Evolutionary conservation across 2,888 invertebrate species (phyloP).

Genomic region (Sympetrum striolatum): DNA sequence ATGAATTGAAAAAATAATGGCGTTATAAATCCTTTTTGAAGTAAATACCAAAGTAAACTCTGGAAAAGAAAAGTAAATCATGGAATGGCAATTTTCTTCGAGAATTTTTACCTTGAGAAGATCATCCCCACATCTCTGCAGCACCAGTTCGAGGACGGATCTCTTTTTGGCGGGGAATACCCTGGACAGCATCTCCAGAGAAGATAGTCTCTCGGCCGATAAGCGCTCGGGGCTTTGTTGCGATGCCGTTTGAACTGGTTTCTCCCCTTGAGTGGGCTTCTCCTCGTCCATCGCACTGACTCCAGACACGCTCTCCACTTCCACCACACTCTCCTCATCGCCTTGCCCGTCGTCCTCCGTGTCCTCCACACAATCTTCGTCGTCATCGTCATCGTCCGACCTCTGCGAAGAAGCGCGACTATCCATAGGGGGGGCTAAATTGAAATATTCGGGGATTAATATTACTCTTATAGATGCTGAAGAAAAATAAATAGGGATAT

Average conservation of each 20-base stretch:
- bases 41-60: too few relatives aligned
- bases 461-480: too few relatives aligned
- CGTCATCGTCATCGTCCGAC: slow-evolving; percentile 10
- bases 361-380: neutral
- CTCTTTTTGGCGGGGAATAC: slow-evolving; percentile 90
- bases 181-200: slow-evolving; percentile 80
- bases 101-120: slow-evolving; percentile 74
- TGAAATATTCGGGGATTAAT: neutral
- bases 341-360: neutral
- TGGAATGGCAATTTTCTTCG: neutral
- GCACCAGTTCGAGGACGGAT: slow-evolving; percentile 86
- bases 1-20: too few relatives aligned
- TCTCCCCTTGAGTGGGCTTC: neutral
- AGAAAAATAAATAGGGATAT: too few relatives aligned
- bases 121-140: slow-evolving; percentile 91
- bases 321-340: neutral
- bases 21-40: too few relatives aligned
- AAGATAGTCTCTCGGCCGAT: slow-evolving; percentile 59
- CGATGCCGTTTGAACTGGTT: slow-evolving; percentile 50
- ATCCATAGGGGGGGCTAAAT: neutral
- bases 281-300: neutral
- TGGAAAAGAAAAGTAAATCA: too few relatives aligned
- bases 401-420: slow-evolving; percentile 18
- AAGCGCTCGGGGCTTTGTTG: slow-evolving; percentile 45
- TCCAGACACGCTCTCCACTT: neutral